Base-by-base conservation (phyloP, 2,113 vertebrate genomes). In the Microcebus jonahi region DNA sequence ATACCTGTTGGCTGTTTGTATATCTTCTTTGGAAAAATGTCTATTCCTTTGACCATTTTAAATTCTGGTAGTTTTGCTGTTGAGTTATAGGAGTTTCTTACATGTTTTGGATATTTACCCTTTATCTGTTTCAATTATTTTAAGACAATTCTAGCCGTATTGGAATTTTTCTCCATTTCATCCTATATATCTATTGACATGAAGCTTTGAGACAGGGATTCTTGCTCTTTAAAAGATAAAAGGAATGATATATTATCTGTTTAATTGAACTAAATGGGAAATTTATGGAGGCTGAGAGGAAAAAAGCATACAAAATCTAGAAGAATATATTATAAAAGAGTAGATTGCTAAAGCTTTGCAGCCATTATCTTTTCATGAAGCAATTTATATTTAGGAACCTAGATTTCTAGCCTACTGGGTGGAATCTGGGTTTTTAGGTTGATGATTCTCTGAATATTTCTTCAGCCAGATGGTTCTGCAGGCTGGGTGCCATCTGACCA, bases 341-440 rank as follows among this genome's bases (percentile, higher is more conserved):
- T 50, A 31, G 39, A 42, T 85, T 48, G 48, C 65, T 82, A 67
- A 95, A 65, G 21, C 87, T 73, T 96, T 92, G 21, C 63, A 87
- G 34, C 67, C 48, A 39, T 84, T 57, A 70, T 73, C 20, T 92
- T 91, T 94, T 83, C 50, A 68, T 94, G 59, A 92, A 75, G 57
- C 39, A 75, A 13, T 81, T 92, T 89, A 57, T 94, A 75, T 96
- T 73, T 76, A 57, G 34, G 36, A 89, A 83, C 34, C 50, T 87
- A 42, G 50, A 84, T 90, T 81, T 95, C 57, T 80, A 55, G 57
- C 88, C 80, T 67, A 79, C 53, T 96, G 70, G 27, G 45, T 89
- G 84, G 91, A 96, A 97, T 96, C 57, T 97, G 90, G 96, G 95
- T 96, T 97, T 97, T 96, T 92, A 97, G 88, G 95, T 93, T 97